Percentiles rank a stretch among this genome's conserved stretches.
phyloP scores from a whole-genome alignment of 2,113 vertebrate genomes.

The Isurus oxyrinchus region DNA sequence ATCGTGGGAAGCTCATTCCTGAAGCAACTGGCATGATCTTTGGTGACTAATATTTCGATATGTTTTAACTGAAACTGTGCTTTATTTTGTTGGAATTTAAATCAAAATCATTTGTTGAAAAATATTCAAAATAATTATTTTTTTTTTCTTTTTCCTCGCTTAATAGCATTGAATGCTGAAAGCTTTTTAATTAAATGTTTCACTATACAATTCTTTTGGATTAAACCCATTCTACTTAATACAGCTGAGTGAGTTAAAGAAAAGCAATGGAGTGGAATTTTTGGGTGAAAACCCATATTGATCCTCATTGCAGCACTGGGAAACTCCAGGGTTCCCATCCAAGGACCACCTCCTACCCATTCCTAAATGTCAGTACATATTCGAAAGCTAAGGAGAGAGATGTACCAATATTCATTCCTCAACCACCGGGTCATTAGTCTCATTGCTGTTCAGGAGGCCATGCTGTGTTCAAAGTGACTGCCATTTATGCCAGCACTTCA shows the following conservation, averaged over 20 bases:
- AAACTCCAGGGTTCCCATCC: neutral
- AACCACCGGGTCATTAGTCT: neutral
- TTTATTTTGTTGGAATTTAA: neutral
- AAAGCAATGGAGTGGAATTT: neutral
- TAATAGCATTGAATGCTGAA: neutral
- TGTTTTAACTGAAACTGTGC: neutral
- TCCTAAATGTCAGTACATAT: neutral
- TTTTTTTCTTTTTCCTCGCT: neutral
- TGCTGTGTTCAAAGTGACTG: neutral
- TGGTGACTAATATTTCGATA: neutral
- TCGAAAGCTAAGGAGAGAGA: neutral
- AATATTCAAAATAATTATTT: neutral
- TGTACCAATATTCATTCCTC: neutral
- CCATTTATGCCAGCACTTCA: neutral
- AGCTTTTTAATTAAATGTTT: neutral
- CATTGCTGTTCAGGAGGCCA: neutral
- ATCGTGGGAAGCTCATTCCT: too few relatives aligned
- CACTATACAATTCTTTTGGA: neutral
- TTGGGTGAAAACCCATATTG: neutral
- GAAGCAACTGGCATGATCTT: too few relatives aligned
- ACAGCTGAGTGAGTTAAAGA: neutral
- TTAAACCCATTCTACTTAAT: neutral
- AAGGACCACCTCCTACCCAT: neutral
- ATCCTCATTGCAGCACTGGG: neutral
- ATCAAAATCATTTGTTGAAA: neutral